Evolutionary conservation across 2,797 vertebrate species (phyloP).

Genomic region (Balearica regulorum): DNA sequence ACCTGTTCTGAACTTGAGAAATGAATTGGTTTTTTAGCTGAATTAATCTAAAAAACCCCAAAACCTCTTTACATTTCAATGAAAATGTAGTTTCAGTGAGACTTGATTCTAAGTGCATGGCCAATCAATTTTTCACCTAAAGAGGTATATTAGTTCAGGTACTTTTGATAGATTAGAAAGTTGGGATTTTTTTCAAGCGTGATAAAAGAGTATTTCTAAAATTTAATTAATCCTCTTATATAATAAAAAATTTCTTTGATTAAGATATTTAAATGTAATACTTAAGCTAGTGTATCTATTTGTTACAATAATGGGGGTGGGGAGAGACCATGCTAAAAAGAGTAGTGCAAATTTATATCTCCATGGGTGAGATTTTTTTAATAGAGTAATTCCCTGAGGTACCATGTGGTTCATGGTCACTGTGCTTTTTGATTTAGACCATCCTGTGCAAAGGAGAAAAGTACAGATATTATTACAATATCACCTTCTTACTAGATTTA

Average conservation of each 20-base stretch:
- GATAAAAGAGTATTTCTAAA: neutral
- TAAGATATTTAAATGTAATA: neutral
- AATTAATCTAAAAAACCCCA: neutral
- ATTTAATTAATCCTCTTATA: neutral
- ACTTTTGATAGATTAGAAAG: neutral
- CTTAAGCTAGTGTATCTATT: neutral
- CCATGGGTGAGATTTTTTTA: neutral
- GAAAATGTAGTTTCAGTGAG: neutral
- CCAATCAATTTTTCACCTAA: neutral
- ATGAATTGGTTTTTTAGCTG: neutral
- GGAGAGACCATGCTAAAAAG: neutral
- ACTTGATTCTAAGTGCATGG: neutral
- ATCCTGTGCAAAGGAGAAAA: neutral
- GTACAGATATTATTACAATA: neutral
- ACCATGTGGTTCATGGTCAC: neutral
- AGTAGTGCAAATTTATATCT: neutral
- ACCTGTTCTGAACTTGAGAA: neutral
- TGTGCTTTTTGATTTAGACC: neutral
- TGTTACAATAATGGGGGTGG: neutral
- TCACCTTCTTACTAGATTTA: neutral
- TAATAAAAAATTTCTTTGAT: too few relatives aligned
- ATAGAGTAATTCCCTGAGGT: neutral
- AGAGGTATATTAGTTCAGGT: neutral
- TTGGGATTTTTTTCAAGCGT: rapidly evolving
- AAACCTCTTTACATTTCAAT: neutral